phyloP scores from a whole-genome alignment of 2,797 vertebrate genomes.

The Esox lucius region DNA sequence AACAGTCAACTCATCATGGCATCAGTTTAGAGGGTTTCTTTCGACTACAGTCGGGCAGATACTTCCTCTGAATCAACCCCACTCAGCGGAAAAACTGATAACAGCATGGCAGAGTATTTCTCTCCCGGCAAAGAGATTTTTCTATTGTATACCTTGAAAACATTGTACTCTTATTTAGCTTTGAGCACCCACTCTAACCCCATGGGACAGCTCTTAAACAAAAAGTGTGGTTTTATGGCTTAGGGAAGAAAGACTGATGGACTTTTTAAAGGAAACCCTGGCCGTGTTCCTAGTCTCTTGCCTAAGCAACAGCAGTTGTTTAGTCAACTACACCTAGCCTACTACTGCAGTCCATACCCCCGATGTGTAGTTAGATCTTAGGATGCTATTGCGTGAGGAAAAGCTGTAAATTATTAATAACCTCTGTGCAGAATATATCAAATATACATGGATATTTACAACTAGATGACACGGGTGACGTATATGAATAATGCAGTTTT shows the following conservation, averaged over 20 bases:
- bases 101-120: conserved; percentile 30
- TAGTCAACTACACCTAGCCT: neutral
- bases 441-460: conserved; percentile 74
- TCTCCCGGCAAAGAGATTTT: conserved; percentile 24
- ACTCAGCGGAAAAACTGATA: conserved; percentile 46
- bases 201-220: conserved; percentile 19
- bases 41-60: conserved; percentile 19
- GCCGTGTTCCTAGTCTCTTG: conserved; percentile 1
- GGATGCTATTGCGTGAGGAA: conserved; percentile 52
- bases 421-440: conserved; percentile 61
- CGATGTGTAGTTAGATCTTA: conserved; percentile 35
- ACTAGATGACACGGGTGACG: conserved; percentile 55
- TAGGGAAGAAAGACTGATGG: conserved; percentile 34
- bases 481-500: conserved; percentile 67
- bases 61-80: conserved; percentile 40
- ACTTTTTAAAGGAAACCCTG: conserved; percentile 31
- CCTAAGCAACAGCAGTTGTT: neutral
- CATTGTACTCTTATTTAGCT: conserved; percentile 37
- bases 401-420: conserved; percentile 69
- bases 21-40: conserved; percentile 25
- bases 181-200: conserved; percentile 28
- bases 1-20: conserved; percentile 17
- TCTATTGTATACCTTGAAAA: conserved; percentile 27
- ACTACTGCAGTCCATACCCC: neutral
- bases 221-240: neutral